phyloP scores from a whole-genome alignment of 2,888 invertebrate genomes.

The Conchocele bisecta region DNA sequence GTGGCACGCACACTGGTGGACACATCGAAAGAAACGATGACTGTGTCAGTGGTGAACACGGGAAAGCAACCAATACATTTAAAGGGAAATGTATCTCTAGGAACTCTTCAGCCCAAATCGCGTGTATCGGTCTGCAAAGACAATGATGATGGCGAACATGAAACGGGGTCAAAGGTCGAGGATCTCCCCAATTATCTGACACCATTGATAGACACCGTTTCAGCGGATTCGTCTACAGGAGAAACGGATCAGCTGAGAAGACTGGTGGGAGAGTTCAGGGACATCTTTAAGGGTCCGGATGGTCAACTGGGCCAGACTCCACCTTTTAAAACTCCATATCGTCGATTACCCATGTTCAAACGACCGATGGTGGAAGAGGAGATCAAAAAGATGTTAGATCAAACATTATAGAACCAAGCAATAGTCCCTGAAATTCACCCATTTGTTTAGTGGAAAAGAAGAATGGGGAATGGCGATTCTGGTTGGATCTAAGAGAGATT shows the following conservation, averaged over 20 bases:
- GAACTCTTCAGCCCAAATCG: not conserved
- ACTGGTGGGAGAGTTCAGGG: not conserved
- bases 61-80: not conserved
- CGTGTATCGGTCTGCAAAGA: not conserved
- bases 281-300: not conserved
- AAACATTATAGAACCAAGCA: not conserved
- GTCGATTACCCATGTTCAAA: not conserved
- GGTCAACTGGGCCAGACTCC: not conserved
- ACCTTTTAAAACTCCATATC: not conserved
- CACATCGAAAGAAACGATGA: conserved; percentile 1
- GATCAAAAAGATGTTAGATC: not conserved
- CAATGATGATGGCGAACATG: not conserved
- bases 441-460: not conserved
- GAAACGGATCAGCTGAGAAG: too few relatives aligned
- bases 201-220: not conserved
- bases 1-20: conserved; percentile 5
- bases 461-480: conserved; percentile 6
- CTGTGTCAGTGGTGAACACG: not conserved
- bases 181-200: not conserved
- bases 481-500: not conserved
- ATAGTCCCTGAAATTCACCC: not conserved
- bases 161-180: not conserved
- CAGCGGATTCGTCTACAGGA: not conserved
- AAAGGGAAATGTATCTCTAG: not conserved
- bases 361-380: not conserved